These are phyloP conservation scores for Casuarius casuarius DNA, from an alignment of 2,113 vertebrate species.

Conservation along the genomic window DNA sequence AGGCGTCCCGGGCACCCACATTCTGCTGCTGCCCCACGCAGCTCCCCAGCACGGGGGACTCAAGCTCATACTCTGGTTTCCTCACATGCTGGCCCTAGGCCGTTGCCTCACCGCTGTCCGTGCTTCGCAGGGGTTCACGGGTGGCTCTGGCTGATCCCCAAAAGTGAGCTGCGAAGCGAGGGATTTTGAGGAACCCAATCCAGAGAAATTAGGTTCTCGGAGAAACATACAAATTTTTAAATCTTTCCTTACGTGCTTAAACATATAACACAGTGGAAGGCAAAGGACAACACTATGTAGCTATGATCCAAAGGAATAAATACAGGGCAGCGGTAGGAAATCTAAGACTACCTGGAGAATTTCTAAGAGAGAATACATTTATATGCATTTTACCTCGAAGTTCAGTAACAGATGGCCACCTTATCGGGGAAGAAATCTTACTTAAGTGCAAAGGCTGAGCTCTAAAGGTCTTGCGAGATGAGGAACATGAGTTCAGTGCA, in stretches of 20 bases:
- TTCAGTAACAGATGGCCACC: background rate
- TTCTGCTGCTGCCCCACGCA: too few relatives aligned
- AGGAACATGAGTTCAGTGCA: background rate
- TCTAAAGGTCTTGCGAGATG: background rate
- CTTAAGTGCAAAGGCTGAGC: background rate
- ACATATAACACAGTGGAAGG: rapidly evolving
- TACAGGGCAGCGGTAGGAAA: background rate
- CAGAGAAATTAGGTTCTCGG: background rate
- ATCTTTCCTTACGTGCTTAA: background rate
- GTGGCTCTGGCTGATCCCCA: rapidly evolving
- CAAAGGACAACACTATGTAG: background rate
- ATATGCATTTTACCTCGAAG: background rate
- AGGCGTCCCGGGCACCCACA: too few relatives aligned
- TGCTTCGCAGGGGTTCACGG: rapidly evolving
- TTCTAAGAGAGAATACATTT: rapidly evolving
- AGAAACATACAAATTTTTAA: background rate
- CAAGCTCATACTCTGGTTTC: rapidly evolving
- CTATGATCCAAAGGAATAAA: background rate
- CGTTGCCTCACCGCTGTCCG: rapidly evolving
- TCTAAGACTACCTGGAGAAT: background rate
- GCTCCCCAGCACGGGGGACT: too few relatives aligned
- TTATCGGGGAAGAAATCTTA: background rate
- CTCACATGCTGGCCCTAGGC: rapidly evolving
- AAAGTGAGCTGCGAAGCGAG: background rate
- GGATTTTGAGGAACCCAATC: background rate